These are phyloP conservation scores for Microcebus tavaratra DNA, from an alignment of 2,113 vertebrate species.

Conservation along the genomic window DNA sequence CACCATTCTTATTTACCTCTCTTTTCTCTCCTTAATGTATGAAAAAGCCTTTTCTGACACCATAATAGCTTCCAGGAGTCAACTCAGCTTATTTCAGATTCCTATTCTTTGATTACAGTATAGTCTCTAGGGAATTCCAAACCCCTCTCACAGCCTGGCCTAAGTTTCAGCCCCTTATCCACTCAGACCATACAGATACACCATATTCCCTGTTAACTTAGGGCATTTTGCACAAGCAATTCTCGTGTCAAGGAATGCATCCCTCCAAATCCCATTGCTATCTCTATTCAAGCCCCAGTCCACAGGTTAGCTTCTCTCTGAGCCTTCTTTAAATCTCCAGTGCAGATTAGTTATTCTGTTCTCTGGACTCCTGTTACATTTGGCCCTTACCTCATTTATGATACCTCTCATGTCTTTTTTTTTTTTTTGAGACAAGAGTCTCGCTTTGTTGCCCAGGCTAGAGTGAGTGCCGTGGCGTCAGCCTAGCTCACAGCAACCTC, in stretches of 20 bases:
- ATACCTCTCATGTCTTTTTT: neutral
- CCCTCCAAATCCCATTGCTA: neutral
- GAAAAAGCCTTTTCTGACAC: neutral
- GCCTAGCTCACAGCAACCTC: too few species aligned
- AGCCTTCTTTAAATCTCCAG: neutral
- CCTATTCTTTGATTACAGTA: neutral
- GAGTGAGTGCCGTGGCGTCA: too few species aligned
- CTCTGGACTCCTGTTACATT: accelerated
- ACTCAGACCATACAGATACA: accelerated
- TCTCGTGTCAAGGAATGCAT: neutral
- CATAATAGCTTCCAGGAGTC: neutral
- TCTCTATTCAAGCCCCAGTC: neutral
- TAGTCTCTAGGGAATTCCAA: neutral
- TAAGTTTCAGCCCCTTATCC: neutral
- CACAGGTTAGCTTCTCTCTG: neutral
- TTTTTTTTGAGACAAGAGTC: too few species aligned
- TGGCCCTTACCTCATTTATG: neutral
- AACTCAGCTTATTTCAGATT: neutral
- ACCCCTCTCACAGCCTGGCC: neutral
- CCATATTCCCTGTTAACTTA: neutral
- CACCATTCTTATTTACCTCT: neutral
- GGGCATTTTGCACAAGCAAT: neutral
- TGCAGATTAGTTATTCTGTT: neutral
- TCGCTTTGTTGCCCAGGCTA: too few species aligned
- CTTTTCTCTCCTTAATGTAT: neutral